Conservation (phyloP, 1,140 invertebrate genomes). For the Sycophila sp. region DNA sequence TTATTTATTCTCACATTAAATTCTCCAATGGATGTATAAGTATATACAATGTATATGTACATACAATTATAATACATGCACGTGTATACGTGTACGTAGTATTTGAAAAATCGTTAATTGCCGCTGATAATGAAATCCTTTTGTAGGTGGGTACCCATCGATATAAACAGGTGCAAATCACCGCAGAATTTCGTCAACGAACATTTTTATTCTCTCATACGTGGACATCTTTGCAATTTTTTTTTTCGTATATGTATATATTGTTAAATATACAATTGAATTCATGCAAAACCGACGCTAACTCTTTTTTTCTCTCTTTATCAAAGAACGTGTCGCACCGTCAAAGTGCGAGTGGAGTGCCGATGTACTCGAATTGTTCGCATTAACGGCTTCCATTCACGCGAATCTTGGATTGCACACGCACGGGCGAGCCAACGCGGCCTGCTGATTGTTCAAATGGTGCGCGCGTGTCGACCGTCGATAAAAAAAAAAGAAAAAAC, state of each 20-base stretch:
- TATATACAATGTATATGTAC: too few relatives aligned
- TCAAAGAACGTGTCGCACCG: neutral
- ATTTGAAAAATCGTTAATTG: neutral
- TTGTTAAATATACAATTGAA: neutral
- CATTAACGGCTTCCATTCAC: constrained; percentile 21
- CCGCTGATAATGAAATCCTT: too few relatives aligned
- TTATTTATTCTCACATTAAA: too few relatives aligned
- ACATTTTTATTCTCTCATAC: too few relatives aligned
- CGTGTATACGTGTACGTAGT: too few relatives aligned
- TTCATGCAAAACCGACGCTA: neutral
- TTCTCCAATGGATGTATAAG: too few relatives aligned
- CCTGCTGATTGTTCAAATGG: neutral
- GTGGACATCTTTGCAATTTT: neutral
- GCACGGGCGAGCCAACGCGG: constrained; percentile 28
- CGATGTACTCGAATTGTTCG: neutral
- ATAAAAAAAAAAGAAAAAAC: constrained; percentile 34
- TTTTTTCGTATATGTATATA: neutral
- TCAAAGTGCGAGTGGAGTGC: neutral
- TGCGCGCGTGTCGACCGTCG: constrained; percentile 30
- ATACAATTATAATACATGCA: too few relatives aligned
- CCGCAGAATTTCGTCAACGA: too few relatives aligned
- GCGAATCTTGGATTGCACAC: constrained; percentile 22
- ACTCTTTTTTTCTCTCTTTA: neutral
- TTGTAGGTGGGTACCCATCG: too few relatives aligned
- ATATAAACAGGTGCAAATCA: too few relatives aligned